Evolutionary conservation across 2,797 vertebrate genomes (phyloP), one percentile per base, ranked within the genome.

Genomic region (Ptychobarbus kaznakovi): DNA sequence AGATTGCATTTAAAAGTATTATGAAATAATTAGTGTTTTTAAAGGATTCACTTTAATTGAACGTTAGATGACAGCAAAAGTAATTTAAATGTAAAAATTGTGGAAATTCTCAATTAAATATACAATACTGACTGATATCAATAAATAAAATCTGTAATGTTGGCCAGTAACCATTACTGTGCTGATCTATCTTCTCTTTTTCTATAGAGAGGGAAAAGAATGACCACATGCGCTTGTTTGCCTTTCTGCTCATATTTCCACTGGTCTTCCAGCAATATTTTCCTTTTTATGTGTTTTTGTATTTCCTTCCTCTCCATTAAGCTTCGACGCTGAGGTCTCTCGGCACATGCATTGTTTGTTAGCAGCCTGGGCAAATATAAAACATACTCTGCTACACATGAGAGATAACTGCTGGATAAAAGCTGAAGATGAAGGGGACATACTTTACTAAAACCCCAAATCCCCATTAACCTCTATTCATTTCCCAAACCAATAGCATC

Each of bases 381-480:
- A 74, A 69, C 75, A 74, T 40, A 83, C 66, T 80, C 53, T 83
- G 73, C 44, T 58, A 79, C 51, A 81, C 72, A 86, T 70, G 81
- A 81, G 76, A 87, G 72, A 89, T 77, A 87, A 87, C 81, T 83
- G 72, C 84, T 88, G 58, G 76, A 80, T 86, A 84, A 82, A 78
- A 87, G 65, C 76, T 79, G 82, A 85, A 85, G 73, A 83, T 53
- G 18, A 49, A 81, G 58, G 46, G 86, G 81, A 82, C 74, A 72
- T 75, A 86, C 56, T 32, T 81, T 61, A 80, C 82, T 56, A 84
- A 79, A 75, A 81, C 82, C 75, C 84, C 80, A 78, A 85, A 81
- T 82, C 56, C 79, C 32, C 77, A 51, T 49, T 69, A 68, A 76
- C 68, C 80, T 49, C 63, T 69, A 40, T 82, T 79, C 20, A 56